Conservation (phyloP, 2,888 invertebrate genomes). For the Seladonia tumulorum region DNA sequence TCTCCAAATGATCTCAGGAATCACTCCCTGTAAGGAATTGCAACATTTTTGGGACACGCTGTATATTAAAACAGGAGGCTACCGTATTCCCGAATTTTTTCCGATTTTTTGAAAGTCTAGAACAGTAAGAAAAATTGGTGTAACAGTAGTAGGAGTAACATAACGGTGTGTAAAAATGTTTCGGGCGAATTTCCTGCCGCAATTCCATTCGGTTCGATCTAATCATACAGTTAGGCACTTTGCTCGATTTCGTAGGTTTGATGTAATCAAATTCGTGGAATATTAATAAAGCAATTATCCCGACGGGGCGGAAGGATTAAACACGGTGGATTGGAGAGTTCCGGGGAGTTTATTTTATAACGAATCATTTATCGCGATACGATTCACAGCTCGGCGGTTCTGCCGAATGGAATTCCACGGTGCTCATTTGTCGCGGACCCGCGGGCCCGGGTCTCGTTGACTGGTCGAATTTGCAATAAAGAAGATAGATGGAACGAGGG, state of each 20-base stretch:
- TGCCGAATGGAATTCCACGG: slow-evolving; percentile 67
- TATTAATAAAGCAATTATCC: background rate
- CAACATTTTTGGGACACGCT: too few relatives aligned
- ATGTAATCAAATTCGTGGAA: background rate
- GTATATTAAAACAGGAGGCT: too few relatives aligned
- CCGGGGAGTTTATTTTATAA: slow-evolving; percentile 45
- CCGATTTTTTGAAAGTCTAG: too few relatives aligned
- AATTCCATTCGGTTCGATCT: background rate
- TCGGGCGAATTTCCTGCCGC: background rate
- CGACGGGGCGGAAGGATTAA: background rate
- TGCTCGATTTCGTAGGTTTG: background rate
- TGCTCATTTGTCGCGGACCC: slow-evolving; percentile 67
- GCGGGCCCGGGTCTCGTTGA: slow-evolving; percentile 63
- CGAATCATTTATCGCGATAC: slow-evolving; percentile 64
- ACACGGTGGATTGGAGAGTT: background rate
- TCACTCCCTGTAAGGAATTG: too few relatives aligned
- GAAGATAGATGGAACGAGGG: slow-evolving; percentile 70
- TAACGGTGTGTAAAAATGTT: background rate
- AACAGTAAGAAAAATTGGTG: background rate
- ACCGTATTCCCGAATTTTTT: too few relatives aligned
- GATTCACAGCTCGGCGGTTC: slow-evolving; percentile 40
- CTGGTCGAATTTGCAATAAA: slow-evolving; percentile 74
- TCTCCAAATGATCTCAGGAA: too few relatives aligned
- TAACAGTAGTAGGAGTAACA: background rate
- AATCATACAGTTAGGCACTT: background rate